These are phyloP conservation scores for Bufotes viridis DNA, from an alignment of 2,797 vertebrate genomes.

Conservation along the genomic window DNA sequence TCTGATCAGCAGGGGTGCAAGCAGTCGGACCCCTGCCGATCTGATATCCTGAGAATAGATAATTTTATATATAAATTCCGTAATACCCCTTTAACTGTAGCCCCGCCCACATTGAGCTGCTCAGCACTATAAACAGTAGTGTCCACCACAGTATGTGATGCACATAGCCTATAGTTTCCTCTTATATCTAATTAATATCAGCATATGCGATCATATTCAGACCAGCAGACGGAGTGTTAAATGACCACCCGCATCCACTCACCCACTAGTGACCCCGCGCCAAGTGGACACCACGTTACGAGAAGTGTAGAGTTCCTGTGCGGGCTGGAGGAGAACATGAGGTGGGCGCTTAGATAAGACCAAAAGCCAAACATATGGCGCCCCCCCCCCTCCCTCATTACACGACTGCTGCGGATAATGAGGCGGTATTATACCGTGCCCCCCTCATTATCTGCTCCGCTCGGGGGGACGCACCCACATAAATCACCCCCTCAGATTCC, in stretches of 20 bases:
- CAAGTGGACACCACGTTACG: not conserved
- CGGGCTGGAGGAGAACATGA: constrained; percentile 3
- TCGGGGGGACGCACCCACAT: constrained; percentile 37
- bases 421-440: not conserved
- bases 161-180: too few relatives aligned
- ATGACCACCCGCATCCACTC: not conserved
- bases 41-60: too few relatives aligned
- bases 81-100: too few relatives aligned
- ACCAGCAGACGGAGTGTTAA: too few relatives aligned
- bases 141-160: too few relatives aligned
- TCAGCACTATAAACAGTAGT: too few relatives aligned
- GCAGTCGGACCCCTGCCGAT: too few relatives aligned
- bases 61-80: too few relatives aligned
- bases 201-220: too few relatives aligned
- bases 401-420: constrained; percentile 49
- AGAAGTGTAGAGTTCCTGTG: not conserved
- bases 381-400: constrained; percentile 27
- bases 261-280: not conserved
- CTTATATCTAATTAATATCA: too few relatives aligned
- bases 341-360: constrained; percentile 35
- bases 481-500: constrained; percentile 44
- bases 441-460: constrained; percentile 39
- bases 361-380: not conserved
- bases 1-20: too few relatives aligned
- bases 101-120: too few relatives aligned